Evolutionary conservation across 2,888 invertebrate species (phyloP).

Genomic region (Torymus aiolomorphi): DNA sequence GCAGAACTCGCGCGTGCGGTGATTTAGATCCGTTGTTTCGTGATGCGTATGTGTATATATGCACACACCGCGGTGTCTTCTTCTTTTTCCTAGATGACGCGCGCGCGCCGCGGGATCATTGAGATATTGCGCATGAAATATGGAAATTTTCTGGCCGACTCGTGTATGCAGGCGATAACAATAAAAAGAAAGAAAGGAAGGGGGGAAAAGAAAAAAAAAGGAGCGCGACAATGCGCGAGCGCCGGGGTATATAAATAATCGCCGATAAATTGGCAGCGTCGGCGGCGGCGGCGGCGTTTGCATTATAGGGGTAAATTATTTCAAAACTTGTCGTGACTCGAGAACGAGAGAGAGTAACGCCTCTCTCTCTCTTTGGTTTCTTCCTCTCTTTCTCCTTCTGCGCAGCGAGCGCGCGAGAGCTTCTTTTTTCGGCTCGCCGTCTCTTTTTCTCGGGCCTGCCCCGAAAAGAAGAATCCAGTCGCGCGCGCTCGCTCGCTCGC

Average conservation of each 20-base stretch:
- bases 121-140: slow-evolving; percentile 56
- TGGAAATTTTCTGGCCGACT: slow-evolving; percentile 44
- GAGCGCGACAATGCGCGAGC: slow-evolving; percentile 11
- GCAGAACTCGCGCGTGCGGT: background rate
- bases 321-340: slow-evolving; percentile 44
- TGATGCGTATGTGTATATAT: no score
- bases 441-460: slow-evolving; percentile 22
- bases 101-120: slow-evolving; percentile 40
- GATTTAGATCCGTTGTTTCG: slow-evolving; percentile 46
- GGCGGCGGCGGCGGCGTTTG: slow-evolving; percentile 12
- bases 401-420: no score
- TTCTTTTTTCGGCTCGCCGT: background rate
- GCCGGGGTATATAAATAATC: slow-evolving; percentile 45
- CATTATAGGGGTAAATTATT: slow-evolving; percentile 44
- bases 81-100: background rate
- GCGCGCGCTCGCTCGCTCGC: slow-evolving; percentile 15
- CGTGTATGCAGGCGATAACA: slow-evolving; percentile 9
- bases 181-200: slow-evolving; percentile 6
- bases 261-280: slow-evolving; percentile 49
- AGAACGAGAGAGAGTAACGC: no score
- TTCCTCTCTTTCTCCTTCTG: background rate
- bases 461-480: slow-evolving; percentile 37
- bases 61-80: background rate
- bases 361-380: slow-evolving; percentile 2
- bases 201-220: slow-evolving; percentile 3